Evolutionary conservation across 2,797 vertebrate genomes (phyloP), one percentile per base, ranked within the genome.

Genomic region (Philypnodon macrostomus): DNA sequence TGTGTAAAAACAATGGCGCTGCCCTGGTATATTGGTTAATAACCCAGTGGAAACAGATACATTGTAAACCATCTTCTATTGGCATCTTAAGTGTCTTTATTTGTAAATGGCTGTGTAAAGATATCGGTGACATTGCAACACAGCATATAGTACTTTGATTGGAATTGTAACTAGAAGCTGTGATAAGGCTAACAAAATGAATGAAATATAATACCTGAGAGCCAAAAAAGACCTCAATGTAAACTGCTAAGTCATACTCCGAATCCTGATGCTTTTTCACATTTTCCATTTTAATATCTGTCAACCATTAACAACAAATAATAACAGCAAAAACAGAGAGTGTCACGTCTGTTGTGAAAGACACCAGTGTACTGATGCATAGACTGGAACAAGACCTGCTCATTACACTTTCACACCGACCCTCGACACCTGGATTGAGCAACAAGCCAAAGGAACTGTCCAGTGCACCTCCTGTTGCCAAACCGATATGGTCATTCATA

Each of bases 281-380:
- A 65, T 53, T 60, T 63, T 78, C 58, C 49, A 76, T 80, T 74
- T 44, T 63, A 48, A 75, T 79, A 81, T 72, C 58, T 53, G 66
- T 91, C 80, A 90, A 83, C 84, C 73, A 91, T 90, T 90, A 89
- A 90, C 87, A 45, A 75, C 83, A 89, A 88, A 91, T 84, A 85
- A 90, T 83, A 90, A 89, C 87, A 91, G 69, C 51, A 58, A 71
- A 82, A 81, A 80, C 60, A 70, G 70, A 67, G 73, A 63, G 52
- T 67, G 36, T 77, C 63, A 32, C 50, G 46, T 21, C 56, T 72
- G 75, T 90, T 89, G 88, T 80, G 86, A 89, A 87, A 90, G 80
- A 71, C 19, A 34, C 63, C 45, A 47, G 85, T 49, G 68, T 67
- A 44, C 42, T 74, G 74, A 68, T 85, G 87, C 76, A 50, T 36